Evolutionary conservation across 2,113 vertebrate species (phyloP), one percentile per base, ranked within the genome.

Genomic region (Gorsachius goisagi): DNA sequence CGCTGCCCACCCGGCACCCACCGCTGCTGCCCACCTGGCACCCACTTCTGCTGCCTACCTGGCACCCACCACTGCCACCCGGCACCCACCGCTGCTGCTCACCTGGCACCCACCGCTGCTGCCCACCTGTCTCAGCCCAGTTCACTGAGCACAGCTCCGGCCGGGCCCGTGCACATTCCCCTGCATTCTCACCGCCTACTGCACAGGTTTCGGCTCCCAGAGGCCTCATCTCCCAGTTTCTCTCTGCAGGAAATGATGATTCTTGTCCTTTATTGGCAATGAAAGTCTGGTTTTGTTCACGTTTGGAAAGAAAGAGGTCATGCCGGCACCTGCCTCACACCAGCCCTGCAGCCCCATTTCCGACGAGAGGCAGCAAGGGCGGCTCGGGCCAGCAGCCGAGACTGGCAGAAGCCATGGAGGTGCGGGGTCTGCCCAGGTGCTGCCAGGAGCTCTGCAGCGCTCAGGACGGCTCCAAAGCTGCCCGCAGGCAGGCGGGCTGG

Each of bases 91-190:
- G 12, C 41, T 39, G 0, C 39, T 44, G 26, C 41, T 7, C 5
- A 0, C 15, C 28, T 17, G 41, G 41, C 41, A 44, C 41, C 15
- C 41, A 44, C 41, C 41, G 15, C 41, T 9, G 53, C 52, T 26
- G 69, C 75, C 45, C 80, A 4, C 5, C 7, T 13, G 4, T 5
- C 85, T 9, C 53, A 35, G 52, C 64, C 79, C 2, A 5, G 50
- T 27, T 44, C 5, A 1, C 50, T 9, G n/a, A 5, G 71, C 37
- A 2, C 49, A 24, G 66, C 81, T 32, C 60, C 11, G 0, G 24
- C 11, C 2, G 5, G 4, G 14, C 8, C 20, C 53, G 39, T 28
- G 13, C 39, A 10, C 8, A 0, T 20, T 35, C 12, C 45, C 60
- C 33, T 16, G 13, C 45, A 2, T 9, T 44, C 39, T 11, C 74